Conservation (phyloP, 2,113 vertebrate species). For the Brienomyrus longianalis region DNA sequence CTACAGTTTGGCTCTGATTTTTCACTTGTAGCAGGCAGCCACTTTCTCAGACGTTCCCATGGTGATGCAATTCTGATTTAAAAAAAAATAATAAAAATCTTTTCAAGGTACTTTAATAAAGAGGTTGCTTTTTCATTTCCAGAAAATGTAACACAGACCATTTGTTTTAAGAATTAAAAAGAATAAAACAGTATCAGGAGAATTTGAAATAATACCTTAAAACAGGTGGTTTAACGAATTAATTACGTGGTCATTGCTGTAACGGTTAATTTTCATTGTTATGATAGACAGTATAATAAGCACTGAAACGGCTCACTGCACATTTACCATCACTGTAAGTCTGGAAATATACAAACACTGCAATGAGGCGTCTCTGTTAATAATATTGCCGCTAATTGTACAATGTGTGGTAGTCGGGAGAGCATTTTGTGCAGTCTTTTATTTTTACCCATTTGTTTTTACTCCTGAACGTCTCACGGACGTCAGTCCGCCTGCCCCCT, state of each 20-base stretch:
- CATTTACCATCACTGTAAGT: background rate
- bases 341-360: background rate
- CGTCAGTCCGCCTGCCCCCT: background rate
- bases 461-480: background rate
- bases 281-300: background rate
- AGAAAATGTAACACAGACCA: background rate
- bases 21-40: background rate
- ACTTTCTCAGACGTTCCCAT: background rate
- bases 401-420: background rate
- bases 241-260: background rate
- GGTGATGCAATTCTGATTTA: background rate
- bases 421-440: background rate
- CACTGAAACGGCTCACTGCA: background rate
- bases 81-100: background rate
- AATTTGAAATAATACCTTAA: slow-evolving; percentile 7
- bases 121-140: background rate
- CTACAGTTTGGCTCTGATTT: background rate
- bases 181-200: background rate
- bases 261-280: background rate
- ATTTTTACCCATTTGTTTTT: background rate
- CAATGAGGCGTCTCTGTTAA: background rate
- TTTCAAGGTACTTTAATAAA: background rate
- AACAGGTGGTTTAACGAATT: slow-evolving; percentile 7
- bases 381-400: background rate
- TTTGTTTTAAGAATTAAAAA: slow-evolving; percentile 8